Percentiles rank a stretch among this genome's conserved stretches.
Evolutionary conservation across 1,140 invertebrate genomes (phyloP).

Genomic region (Arion vulgaris): DNA sequence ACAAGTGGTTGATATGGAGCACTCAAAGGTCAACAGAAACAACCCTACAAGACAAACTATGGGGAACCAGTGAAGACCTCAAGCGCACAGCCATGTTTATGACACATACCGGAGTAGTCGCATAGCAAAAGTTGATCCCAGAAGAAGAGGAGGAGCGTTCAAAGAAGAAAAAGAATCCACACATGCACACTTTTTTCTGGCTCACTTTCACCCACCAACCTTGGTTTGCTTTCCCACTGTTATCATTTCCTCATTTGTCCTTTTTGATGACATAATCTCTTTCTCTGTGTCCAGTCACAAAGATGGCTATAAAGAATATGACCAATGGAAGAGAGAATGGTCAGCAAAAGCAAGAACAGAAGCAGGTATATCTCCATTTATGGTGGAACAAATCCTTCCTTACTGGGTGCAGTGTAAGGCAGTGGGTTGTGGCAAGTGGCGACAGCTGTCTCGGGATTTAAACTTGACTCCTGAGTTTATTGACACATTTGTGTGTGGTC

Average conservation of each 20-base stretch:
- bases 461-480: conserved; percentile 61
- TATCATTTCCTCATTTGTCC: not conserved
- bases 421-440: conserved; percentile 67
- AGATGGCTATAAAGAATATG: conserved; percentile 65
- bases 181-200: no score
- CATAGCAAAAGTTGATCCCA: no score
- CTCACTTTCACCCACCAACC: no score
- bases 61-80: no score
- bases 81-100: no score
- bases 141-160: no score
- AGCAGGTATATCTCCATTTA: conserved; percentile 48
- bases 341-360: conserved; percentile 63
- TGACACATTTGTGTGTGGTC: conserved; percentile 63
- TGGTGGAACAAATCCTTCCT: conserved; percentile 68
- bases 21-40: no score
- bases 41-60: no score
- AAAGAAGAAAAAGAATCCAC: no score
- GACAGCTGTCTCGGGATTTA: conserved; percentile 57
- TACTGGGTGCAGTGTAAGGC: conserved; percentile 70
- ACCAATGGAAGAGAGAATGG: conserved; percentile 71
- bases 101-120: no score
- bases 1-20: no score
- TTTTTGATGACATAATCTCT: not conserved
- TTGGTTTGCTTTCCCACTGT: no score
- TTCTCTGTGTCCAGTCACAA: conserved; percentile 60